Evolutionary conservation across 2,113 vertebrate genomes (phyloP).

Genomic region (Pollimyrus isidori): DNA sequence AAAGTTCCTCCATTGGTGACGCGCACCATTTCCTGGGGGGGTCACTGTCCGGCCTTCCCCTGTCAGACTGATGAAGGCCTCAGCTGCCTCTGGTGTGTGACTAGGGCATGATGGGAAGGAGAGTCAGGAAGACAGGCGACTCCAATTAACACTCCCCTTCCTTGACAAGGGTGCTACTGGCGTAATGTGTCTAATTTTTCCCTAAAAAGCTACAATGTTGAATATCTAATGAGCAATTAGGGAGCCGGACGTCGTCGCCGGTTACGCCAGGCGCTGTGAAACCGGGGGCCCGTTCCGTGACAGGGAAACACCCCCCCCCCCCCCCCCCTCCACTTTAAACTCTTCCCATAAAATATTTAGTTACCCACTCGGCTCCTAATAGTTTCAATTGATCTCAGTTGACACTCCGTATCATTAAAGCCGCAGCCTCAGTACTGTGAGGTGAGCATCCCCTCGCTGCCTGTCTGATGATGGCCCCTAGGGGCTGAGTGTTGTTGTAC

Average conservation of each 20-base stretch:
- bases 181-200: not conserved
- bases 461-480: not conserved
- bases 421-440: not conserved
- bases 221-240: constrained; percentile 19
- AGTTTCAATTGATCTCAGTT: constrained; percentile 22
- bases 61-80: not conserved
- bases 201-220: constrained; percentile 10
- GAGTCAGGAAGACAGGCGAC: not conserved
- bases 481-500: not conserved
- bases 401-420: not conserved
- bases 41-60: not conserved
- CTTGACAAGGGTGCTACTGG: not conserved
- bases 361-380: constrained; percentile 14
- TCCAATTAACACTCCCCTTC: not conserved
- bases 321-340: not conserved
- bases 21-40: not conserved
- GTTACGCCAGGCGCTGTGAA: not conserved
- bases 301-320: constrained; percentile 8
- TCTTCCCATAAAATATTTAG: constrained; percentile 26
- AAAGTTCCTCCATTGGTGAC: not conserved
- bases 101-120: not conserved
- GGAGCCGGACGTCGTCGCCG: not conserved
- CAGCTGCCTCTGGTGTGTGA: not conserved
- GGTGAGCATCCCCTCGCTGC: not conserved
- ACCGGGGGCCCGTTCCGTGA: not conserved